phyloP scores from a whole-genome alignment of 2,113 vertebrate genomes.

The Zosterops pallidus region DNA sequence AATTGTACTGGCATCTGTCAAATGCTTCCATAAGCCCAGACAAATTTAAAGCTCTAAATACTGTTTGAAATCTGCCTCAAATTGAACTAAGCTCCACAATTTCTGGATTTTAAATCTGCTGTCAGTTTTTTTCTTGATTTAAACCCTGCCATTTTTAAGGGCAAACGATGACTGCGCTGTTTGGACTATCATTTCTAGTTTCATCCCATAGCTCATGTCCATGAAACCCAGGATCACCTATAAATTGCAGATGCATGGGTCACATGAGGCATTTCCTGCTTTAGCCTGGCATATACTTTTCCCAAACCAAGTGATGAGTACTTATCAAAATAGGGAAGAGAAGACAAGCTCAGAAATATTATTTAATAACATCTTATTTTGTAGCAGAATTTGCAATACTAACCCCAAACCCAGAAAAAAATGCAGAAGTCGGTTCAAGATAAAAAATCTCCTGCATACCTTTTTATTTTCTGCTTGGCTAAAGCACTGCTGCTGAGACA shows the following conservation, averaged over 20 bases:
- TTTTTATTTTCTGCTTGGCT: neutral
- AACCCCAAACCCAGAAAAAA: neutral
- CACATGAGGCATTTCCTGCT: neutral
- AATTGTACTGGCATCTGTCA: slow-evolving; percentile 42
- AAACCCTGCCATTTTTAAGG: neutral
- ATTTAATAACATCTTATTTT: neutral
- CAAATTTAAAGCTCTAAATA: slow-evolving; percentile 15
- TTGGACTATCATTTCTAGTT: neutral
- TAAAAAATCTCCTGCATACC: neutral
- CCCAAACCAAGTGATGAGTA: neutral
- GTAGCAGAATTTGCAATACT: neutral
- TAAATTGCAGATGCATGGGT: neutral
- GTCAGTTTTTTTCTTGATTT: neutral
- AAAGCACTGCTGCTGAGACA: neutral
- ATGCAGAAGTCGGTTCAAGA: neutral
- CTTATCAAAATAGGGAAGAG: neutral
- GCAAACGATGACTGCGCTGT: neutral
- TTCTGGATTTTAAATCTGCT: slow-evolving; percentile 1
- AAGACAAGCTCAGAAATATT: neutral
- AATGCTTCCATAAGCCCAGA: slow-evolving; percentile 15
- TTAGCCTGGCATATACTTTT: neutral
- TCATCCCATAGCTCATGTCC: neutral
- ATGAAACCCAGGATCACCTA: neutral
- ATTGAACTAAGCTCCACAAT: neutral
- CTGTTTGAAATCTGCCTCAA: neutral